A percentile compares a stretch with the other conserved stretches of the same genome.
phyloP scores from a whole-genome alignment of 2,888 invertebrate genomes.

The Zelleria hepariella region DNA sequence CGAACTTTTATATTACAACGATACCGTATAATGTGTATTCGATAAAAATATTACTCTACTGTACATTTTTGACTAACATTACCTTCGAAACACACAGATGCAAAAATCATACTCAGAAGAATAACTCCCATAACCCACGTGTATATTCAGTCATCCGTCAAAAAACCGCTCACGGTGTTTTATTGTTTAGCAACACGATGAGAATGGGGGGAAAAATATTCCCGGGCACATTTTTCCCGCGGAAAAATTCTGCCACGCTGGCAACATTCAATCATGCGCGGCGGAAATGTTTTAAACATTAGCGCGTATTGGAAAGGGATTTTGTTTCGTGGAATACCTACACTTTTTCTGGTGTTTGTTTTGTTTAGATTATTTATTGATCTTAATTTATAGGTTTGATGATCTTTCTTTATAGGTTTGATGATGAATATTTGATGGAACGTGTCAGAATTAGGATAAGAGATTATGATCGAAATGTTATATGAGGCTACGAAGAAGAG shows the following conservation, averaged over 20 bases:
- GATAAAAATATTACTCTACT: neutral
- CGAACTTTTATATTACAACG: too few species aligned
- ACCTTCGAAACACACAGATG: neutral
- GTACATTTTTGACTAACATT: neutral
- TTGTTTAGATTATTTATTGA: neutral
- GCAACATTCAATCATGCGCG: conserved; percentile 8
- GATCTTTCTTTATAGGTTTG: too few species aligned
- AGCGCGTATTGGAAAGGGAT: conserved; percentile 28
- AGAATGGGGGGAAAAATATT: neutral
- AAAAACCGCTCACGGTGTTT: conserved; percentile 48
- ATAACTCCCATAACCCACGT: neutral
- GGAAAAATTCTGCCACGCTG: conserved; percentile 1
- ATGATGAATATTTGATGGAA: too few species aligned
- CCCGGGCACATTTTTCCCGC: neutral
- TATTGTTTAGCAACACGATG: conserved; percentile 24
- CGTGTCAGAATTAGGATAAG: too few species aligned
- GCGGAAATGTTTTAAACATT: conserved; percentile 56
- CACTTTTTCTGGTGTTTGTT: neutral
- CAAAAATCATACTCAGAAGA: neutral
- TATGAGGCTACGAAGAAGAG: too few species aligned
- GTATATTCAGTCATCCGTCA: conserved; percentile 49
- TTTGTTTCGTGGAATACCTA: neutral
- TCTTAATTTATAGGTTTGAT: too few species aligned
- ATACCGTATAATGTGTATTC: too few species aligned
- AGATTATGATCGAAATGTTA: too few species aligned